Conservation (phyloP, 1,140 invertebrate species). For the Drosophila nebulosa region DNA sequence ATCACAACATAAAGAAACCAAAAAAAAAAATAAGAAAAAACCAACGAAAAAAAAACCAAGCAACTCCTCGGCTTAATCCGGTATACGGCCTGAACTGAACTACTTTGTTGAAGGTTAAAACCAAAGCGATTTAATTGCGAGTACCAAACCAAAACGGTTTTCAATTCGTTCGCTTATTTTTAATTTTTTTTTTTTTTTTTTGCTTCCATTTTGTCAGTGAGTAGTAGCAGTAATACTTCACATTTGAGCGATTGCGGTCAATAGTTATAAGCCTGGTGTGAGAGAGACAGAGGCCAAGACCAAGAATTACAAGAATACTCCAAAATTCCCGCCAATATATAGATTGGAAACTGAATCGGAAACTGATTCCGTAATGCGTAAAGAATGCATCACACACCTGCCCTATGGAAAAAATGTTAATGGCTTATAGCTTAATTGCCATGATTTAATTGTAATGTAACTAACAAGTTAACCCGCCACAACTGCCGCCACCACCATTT, state of each 20-base stretch:
- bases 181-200: conserved; percentile 27
- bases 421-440: conserved; percentile 30
- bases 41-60: conserved; percentile 28
- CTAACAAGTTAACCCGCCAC: conserved; percentile 40
- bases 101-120: conserved; percentile 57
- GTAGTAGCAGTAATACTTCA: conserved; percentile 60
- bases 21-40: conserved; percentile 8
- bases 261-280: conserved; percentile 42
- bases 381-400: conserved; percentile 51
- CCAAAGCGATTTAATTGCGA: conserved; percentile 45
- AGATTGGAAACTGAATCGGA: neutral
- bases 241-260: conserved; percentile 80
- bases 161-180: conserved; percentile 40
- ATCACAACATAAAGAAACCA: conserved; percentile 3
- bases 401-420: conserved; percentile 68
- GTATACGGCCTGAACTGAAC: conserved; percentile 50
- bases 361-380: conserved; percentile 58
- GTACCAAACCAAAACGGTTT: conserved; percentile 38
- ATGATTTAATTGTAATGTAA: conserved; percentile 50
- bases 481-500: neutral
- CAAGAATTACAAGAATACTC: conserved; percentile 27
- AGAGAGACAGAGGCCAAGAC: conserved; percentile 3
- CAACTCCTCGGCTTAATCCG: conserved; percentile 40
- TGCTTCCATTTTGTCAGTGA: conserved; percentile 40
- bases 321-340: neutral